Evolutionary conservation across 2,888 invertebrate species (phyloP).

Genomic region (Thecophora atra): DNA sequence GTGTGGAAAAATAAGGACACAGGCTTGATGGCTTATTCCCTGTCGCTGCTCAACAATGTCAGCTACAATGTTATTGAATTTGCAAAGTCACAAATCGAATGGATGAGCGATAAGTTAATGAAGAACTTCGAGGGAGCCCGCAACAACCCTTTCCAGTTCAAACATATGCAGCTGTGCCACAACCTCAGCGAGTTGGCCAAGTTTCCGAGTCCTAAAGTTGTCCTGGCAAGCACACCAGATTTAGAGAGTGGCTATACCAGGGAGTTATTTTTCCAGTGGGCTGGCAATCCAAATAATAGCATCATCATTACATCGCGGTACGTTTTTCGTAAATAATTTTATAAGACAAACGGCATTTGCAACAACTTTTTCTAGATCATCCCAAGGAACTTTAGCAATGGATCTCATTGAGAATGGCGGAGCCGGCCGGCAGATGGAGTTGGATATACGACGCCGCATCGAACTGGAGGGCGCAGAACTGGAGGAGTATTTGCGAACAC

Average conservation of each 20-base stretch:
- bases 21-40: conserved; percentile 91
- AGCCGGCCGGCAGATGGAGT: conserved; percentile 74
- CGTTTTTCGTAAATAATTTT: conserved; percentile 5
- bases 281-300: conserved; percentile 89
- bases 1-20: conserved; percentile 96
- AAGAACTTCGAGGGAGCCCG: conserved; percentile 89
- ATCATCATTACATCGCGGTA: conserved; percentile 90
- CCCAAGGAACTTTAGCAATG: conserved; percentile 82
- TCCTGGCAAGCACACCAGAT: conserved; percentile 93
- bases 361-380: conserved; percentile 69
- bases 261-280: conserved; percentile 95
- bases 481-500: conserved; percentile 77
- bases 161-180: conserved; percentile 93
- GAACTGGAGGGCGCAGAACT: conserved; percentile 81
- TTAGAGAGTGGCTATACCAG: conserved; percentile 95
- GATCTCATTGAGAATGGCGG: conserved; percentile 82
- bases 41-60: conserved; percentile 94
- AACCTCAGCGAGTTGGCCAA: conserved; percentile 85
- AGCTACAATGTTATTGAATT: conserved; percentile 99
- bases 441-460: conserved; percentile 76
- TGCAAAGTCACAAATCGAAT: conserved; percentile 98
- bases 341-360: not conserved
- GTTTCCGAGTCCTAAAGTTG: conserved; percentile 93
- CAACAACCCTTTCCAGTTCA: conserved; percentile 95
- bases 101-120: conserved; percentile 99